Percentiles rank a stretch among this genome's conserved stretches.
Evolutionary conservation across 2,888 invertebrate genomes (phyloP).

Genomic region (Ennomos fuscantarius): DNA sequence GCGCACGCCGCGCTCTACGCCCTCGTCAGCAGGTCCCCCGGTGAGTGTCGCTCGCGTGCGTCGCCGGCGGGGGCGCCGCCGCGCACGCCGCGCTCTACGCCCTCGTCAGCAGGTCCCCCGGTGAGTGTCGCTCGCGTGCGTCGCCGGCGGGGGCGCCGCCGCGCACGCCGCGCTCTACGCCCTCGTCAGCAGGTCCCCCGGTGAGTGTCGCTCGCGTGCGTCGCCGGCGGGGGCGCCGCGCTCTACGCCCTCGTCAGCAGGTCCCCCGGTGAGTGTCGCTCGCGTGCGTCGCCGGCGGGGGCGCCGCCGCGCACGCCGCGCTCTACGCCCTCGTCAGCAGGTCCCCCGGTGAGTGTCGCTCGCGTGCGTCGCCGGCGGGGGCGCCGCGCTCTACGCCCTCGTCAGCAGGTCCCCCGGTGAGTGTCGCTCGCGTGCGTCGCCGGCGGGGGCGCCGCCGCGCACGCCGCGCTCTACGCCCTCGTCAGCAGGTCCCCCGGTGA

Average conservation of each 20-base stretch:
- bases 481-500: conserved; percentile 37
- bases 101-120: conserved; percentile 33
- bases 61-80: conserved; percentile 59
- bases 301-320: conserved; percentile 44
- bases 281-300: conserved; percentile 54
- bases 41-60: conserved; percentile 19
- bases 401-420: conserved; percentile 37
- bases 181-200: conserved; percentile 33
- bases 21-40: conserved; percentile 33
- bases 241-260: conserved; percentile 46
- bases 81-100: conserved; percentile 43
- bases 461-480: conserved; percentile 39
- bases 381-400: conserved; percentile 43
- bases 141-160: conserved; percentile 59
- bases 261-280: conserved; percentile 17
- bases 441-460: conserved; percentile 50
- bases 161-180: conserved; percentile 43
- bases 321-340: conserved; percentile 46
- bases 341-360: conserved; percentile 17
- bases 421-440: conserved; percentile 49
- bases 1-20: conserved; percentile 43
- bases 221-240: conserved; percentile 50
- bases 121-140: conserved; percentile 19
- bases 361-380: conserved; percentile 54
- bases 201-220: conserved; percentile 19